Evolutionary conservation across 1,140 invertebrate genomes (phyloP).

Genomic region (Steinernema feltiae): DNA sequence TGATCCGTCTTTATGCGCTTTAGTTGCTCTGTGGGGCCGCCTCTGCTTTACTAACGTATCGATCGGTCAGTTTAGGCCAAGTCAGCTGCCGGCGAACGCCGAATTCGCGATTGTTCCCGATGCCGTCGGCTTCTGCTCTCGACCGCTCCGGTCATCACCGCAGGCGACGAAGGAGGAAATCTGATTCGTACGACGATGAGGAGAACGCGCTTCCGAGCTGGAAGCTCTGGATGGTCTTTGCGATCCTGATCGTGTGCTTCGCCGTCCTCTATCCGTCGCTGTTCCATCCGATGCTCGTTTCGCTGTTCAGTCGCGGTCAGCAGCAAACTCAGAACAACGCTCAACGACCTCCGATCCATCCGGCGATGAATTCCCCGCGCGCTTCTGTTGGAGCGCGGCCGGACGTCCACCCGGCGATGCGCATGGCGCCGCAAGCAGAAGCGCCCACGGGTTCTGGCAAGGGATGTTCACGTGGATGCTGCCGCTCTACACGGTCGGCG

Average conservation of each 20-base stretch:
- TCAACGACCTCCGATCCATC: conserved; percentile 39
- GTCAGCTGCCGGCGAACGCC: too few species aligned
- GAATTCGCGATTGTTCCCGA: too few species aligned
- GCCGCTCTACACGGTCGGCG: conserved; percentile 54
- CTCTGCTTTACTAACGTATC: conserved; percentile 5
- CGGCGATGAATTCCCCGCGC: conserved; percentile 24
- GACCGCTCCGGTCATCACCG: conserved; percentile 14
- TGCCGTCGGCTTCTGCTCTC: conserved; percentile 13
- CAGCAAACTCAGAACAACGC: not conserved
- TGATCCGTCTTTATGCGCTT: conserved; percentile 2
- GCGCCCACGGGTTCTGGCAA: conserved; percentile 21
- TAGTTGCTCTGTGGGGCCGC: not conserved
- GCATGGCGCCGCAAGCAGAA: conserved; percentile 36
- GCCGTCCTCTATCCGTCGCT: conserved; percentile 37
- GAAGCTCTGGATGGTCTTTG: conserved; percentile 25
- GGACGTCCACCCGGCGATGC: conserved; percentile 41
- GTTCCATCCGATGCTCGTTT: conserved; percentile 40
- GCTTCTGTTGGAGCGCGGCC: not conserved
- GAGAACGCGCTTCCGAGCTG: conserved; percentile 26
- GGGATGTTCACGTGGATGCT: conserved; percentile 54
- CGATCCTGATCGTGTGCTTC: conserved; percentile 39
- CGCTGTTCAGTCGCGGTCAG: conserved; percentile 28
- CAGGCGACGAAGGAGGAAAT: conserved; percentile 16
- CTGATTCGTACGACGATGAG: conserved; percentile 28
- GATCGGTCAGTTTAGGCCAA: not conserved